Evolutionary conservation across 2,113 vertebrate genomes (phyloP).

Genomic region (Phaethon lepturus): DNA sequence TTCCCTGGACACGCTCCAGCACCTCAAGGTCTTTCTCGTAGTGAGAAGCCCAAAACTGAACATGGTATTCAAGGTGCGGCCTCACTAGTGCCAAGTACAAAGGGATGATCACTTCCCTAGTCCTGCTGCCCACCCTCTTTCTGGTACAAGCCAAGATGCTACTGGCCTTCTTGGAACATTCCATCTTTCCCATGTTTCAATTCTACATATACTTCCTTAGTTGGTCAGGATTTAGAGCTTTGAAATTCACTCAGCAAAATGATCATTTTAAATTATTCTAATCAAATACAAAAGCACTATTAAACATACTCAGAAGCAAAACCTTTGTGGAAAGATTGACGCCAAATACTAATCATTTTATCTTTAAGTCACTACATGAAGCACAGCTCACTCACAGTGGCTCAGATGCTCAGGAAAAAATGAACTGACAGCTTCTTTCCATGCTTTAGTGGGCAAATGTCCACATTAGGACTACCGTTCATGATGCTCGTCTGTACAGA

Average conservation of each 20-base stretch:
- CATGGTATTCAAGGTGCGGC: too few species aligned
- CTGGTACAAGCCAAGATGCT: not conserved
- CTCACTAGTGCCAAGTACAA: too few species aligned
- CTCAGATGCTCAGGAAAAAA: not conserved
- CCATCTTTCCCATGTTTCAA: not conserved
- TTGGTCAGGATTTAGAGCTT: not conserved
- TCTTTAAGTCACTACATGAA: not conserved
- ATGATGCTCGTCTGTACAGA: not conserved
- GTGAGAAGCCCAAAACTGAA: too few species aligned
- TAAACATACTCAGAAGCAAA: not conserved
- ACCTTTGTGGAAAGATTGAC: not conserved
- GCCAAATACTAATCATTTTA: not conserved
- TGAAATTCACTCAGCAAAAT: not conserved
- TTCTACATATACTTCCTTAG: not conserved
- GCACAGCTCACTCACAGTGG: not conserved
- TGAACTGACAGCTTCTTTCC: not conserved
- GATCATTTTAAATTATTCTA: not conserved
- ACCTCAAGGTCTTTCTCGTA: too few species aligned
- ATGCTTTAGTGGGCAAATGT: not conserved
- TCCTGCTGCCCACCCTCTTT: not conserved
- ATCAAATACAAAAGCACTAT: not conserved
- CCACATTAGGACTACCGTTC: not conserved
- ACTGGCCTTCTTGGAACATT: not conserved
- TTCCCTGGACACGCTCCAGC: too few species aligned
- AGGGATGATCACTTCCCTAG: not conserved